These are phyloP conservation scores for Tetropium fuscum DNA, from an alignment of 2,888 invertebrate genomes.

Conservation along the genomic window DNA sequence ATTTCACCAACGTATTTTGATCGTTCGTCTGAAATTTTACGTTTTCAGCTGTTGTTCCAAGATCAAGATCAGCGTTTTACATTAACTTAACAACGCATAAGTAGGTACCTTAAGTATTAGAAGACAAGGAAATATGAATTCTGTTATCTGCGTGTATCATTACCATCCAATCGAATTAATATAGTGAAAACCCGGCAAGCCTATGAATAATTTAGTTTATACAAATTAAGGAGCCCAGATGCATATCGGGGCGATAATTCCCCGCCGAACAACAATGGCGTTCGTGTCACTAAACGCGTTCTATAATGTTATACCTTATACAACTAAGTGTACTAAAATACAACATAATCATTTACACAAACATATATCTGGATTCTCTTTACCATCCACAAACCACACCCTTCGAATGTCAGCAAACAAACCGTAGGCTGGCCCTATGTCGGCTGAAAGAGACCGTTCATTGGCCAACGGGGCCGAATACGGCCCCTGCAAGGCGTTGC, in stretches of 20 bases:
- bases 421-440: slow-evolving; percentile 41
- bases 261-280: slow-evolving; percentile 39
- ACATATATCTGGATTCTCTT: slow-evolving; percentile 37
- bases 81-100: no score
- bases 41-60: no score
- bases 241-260: slow-evolving; percentile 17
- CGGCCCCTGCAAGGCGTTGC: slow-evolving; percentile 45
- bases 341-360: slow-evolving; percentile 47
- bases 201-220: slow-evolving; percentile 20
- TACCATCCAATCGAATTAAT: slow-evolving; percentile 12
- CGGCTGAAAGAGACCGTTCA: slow-evolving; percentile 29
- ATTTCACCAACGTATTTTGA: no score
- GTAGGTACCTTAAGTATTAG: no score
- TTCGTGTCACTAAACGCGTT: slow-evolving; percentile 35
- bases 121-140: no score
- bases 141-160: no score
- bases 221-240: slow-evolving; percentile 21
- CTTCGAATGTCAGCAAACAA: slow-evolving; percentile 50
- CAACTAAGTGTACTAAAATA: slow-evolving; percentile 49
- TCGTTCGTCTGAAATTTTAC: no score
- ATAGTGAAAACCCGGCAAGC: slow-evolving; percentile 16
- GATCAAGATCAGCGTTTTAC: no score
- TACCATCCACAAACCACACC: slow-evolving; percentile 47
- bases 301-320: slow-evolving; percentile 40
- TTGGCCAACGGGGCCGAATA: slow-evolving; percentile 34